Base-by-base conservation (phyloP, 2,888 invertebrate genomes). In the Meghimatium bilineatum region DNA sequence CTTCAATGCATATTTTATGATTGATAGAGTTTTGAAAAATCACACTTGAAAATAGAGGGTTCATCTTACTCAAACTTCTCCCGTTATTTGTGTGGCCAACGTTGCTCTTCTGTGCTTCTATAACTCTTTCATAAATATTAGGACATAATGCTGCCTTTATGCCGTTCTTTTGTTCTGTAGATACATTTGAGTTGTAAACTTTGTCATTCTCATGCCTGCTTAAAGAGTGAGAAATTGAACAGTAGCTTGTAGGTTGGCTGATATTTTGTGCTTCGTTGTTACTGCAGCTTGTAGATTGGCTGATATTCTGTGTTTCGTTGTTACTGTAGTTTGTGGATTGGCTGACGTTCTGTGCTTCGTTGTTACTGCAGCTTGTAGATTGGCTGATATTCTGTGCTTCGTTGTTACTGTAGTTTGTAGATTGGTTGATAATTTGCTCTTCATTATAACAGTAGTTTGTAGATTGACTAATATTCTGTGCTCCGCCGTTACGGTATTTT, bases 21-120 rank as follows among this genome's bases (percentile, higher is more conserved):
- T 78, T 78, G 17, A 66, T 17, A 49, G 67, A 44, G 44, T 77
- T 78, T 44, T 78, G 66, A 78, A 66, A 44, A 29, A 36, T 44
- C 1, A 44, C 29, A 23, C n/a, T 36, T 2, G 63, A n/a, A 29
- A 63, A 63, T 38, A 36, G n/a, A 10, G n/a, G n/a, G 44, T 34
- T 72, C 1, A 12, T 44, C 1, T 20, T 20, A 5, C 8, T 71
- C 1, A 23, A 6, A n/a, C 2, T 23, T 14, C 20, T 74, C 12
- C 29, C 0, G 49, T 14, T 74, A 12, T 56, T 56, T 1, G 44
- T 74, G 26, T 63, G n/a, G 60, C n/a, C 60, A 34, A 23, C 8
- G 72, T 49, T 36, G 23, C 29, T 74, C 8, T 14, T 49, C 23
- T 74, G 74, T n/a, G 52, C 32, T 20, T 52, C 32, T 32, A 29